Conservation (phyloP, 2,797 vertebrate species). For the Aplochiton taeniatus region DNA sequence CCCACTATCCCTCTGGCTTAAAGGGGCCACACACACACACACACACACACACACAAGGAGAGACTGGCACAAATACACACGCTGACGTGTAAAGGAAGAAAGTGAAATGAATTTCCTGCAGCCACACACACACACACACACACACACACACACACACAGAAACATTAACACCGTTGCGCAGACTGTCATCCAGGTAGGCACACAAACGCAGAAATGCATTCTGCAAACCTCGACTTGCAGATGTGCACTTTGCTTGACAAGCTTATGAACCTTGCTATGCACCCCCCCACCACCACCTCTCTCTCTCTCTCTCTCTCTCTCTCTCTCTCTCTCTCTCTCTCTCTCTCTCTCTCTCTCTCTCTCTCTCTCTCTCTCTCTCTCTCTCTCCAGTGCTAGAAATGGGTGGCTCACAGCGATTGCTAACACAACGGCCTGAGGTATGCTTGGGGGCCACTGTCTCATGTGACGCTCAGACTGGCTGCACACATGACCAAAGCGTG, state of each 20-base stretch:
- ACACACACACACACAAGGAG: not conserved
- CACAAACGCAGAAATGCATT: constrained; percentile 18
- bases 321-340: too few relatives aligned
- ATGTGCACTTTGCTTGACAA: not conserved
- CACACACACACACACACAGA: not conserved
- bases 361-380: too few relatives aligned
- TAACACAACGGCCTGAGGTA: too few relatives aligned
- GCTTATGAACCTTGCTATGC: too few relatives aligned
- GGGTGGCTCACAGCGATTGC: too few relatives aligned
- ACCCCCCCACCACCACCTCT: too few relatives aligned
- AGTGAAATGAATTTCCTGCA: not conserved
- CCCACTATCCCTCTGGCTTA: constrained; percentile 24
- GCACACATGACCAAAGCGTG: too few relatives aligned
- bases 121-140: not conserved
- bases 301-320: too few relatives aligned
- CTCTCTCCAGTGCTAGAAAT: too few relatives aligned
- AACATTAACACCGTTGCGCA: not conserved
- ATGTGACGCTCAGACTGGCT: too few relatives aligned
- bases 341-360: too few relatives aligned
- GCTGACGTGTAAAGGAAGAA: not conserved
- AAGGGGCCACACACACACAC: constrained; percentile 23
- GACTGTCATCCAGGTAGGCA: not conserved
- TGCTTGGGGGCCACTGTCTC: too few relatives aligned
- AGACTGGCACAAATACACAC: not conserved
- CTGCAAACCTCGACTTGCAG: not conserved